phyloP scores from a whole-genome alignment of 2,888 invertebrate species.

The Portevinia maculata region DNA sequence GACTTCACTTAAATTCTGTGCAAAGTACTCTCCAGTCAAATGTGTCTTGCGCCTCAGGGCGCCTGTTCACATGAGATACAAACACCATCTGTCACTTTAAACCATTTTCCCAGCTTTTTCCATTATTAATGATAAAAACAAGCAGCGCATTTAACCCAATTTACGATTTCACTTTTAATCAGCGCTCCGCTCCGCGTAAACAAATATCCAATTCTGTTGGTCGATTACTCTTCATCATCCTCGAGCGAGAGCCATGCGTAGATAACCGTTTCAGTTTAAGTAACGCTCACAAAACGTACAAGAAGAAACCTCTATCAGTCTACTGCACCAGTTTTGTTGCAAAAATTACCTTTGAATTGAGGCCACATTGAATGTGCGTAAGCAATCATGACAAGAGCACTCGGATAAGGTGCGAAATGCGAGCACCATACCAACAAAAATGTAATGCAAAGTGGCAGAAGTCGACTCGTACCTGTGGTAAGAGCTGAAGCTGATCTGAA shows the following conservation, averaged over 20 bases:
- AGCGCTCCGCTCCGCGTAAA: constrained; percentile 11
- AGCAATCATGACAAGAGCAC: constrained; percentile 62
- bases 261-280: constrained; percentile 24
- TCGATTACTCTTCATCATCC: constrained; percentile 25
- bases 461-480: constrained; percentile 24
- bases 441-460: constrained; percentile 32
- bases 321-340: constrained; percentile 50
- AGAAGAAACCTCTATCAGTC: constrained; percentile 29
- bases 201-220: constrained; percentile 8
- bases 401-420: constrained; percentile 49
- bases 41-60: too few relatives aligned
- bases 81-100: neutral
- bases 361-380: constrained; percentile 61
- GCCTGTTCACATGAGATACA: neutral
- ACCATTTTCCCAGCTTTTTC: constrained; percentile 11
- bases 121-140: neutral
- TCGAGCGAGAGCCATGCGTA: constrained; percentile 39
- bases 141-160: constrained; percentile 47
- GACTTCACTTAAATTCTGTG: too few relatives aligned
- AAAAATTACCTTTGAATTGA: too few relatives aligned
- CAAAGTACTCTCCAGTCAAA: too few relatives aligned
- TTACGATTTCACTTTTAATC: constrained; percentile 62
- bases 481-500: constrained; percentile 1
- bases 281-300: constrained; percentile 2
- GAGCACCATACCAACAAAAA: neutral